These are phyloP conservation scores for Mizuhopecten yessoensis DNA, from an alignment of 1,140 invertebrate species.

Conservation along the genomic window DNA sequence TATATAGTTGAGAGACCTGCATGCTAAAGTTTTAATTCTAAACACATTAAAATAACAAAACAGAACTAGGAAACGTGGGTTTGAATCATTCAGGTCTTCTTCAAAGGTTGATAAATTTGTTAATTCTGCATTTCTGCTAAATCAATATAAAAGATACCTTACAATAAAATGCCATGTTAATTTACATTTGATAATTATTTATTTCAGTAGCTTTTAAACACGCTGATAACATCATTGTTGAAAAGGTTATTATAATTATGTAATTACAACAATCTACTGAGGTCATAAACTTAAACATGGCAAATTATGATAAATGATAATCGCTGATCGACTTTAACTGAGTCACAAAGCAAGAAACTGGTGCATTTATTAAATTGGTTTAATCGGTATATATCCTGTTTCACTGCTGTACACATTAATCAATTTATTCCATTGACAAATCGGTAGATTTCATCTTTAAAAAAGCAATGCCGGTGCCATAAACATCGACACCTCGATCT, in stretches of 20 bases:
- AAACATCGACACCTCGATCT: not conserved
- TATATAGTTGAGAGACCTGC: too few species aligned
- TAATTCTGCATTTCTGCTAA: not conserved
- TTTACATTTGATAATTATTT: not conserved
- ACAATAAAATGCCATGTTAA: not conserved
- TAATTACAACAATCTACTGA: constrained; percentile 14
- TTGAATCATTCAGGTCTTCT: too few species aligned
- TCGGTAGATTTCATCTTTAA: constrained; percentile 39
- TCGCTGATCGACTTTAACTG: not conserved
- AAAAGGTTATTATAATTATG: not conserved
- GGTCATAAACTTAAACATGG: not conserved
- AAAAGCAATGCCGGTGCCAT: constrained; percentile 9
- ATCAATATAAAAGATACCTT: not conserved
- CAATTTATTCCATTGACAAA: constrained; percentile 29
- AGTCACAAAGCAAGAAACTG: not conserved
- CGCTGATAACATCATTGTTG: not conserved
- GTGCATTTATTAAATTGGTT: not conserved
- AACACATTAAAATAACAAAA: too few species aligned
- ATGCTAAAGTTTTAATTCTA: too few species aligned
- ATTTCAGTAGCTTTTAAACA: not conserved
- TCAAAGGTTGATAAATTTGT: too few species aligned
- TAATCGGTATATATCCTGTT: not conserved
- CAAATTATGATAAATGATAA: constrained; percentile 23
- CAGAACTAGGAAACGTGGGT: too few species aligned
- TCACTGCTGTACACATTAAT: not conserved